phyloP scores from a whole-genome alignment of 1,140 invertebrate species.

The Ylistrum balloti region DNA sequence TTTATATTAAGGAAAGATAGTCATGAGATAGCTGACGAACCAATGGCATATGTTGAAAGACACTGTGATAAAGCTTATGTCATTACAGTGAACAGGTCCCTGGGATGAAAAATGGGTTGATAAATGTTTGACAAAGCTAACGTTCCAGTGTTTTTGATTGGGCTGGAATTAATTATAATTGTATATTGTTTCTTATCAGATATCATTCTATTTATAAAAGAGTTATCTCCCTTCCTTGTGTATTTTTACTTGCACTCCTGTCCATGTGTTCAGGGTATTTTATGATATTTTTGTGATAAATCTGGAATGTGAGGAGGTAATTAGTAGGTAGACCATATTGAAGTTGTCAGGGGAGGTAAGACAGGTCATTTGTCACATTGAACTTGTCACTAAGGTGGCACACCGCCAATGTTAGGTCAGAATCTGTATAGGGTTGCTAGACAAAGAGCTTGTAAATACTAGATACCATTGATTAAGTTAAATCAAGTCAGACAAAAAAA shows the following conservation, averaged over 20 bases:
- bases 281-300: conserved; percentile 11
- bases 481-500: conserved; percentile 7
- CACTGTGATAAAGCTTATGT: background rate
- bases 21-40: background rate
- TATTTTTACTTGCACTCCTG: background rate
- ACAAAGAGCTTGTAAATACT: conserved; percentile 1
- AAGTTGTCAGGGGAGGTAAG: conserved; percentile 37
- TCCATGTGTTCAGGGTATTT: background rate
- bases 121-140: background rate
- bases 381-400: conserved; percentile 22
- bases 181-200: background rate
- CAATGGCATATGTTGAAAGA: conserved; percentile 28
- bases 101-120: background rate
- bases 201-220: background rate
- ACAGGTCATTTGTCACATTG: conserved; percentile 11
- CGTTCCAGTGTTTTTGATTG: background rate
- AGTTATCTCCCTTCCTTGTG: conserved; percentile 24
- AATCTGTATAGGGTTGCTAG: conserved; percentile 24
- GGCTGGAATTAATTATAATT: background rate
- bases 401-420: background rate
- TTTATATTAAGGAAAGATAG: conserved; percentile 40
- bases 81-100: conserved; percentile 4
- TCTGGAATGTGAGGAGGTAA: background rate
- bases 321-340: conserved; percentile 27
- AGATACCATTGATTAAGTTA: conserved; percentile 8